Evolutionary conservation across 1,140 invertebrate species (phyloP), one percentile per base, ranked within the genome.

Genomic region (Drosophila pseudoobscura): DNA sequence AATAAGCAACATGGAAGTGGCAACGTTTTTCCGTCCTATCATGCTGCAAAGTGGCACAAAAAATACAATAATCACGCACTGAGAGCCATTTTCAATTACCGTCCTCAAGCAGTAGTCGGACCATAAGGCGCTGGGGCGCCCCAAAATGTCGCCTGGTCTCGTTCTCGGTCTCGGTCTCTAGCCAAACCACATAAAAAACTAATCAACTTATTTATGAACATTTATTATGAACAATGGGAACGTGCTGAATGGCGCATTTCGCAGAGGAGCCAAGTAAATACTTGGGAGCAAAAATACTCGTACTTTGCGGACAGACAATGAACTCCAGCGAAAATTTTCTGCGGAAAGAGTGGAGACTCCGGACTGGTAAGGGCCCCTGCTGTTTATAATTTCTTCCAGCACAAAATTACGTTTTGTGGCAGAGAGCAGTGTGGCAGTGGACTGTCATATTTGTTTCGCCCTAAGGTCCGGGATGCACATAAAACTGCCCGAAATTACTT

Each of bases 131-230:
- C 63, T 74, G 70, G 35, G 11, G 73, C 68, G 64, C 57, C 82
- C 70, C 53, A 83, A 39, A 79, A 66, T 65, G 80, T 75, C 61
- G 52, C 59, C 69, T 26, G 24, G 0, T 4, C 24, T 24, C 4
- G 24, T 4, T 24, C 24, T 24, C 24, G 24, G 24, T 24, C 24
- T 26, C 52, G 53, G 29, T 49, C 9, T 53, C 29, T 35, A 22
- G 29, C 46, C 64, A 61, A 79, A 68, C 64, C 82, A 80, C 83
- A 87, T 85, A 87, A 87, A 87, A 88, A 87, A 88, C 82, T 87
- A 87, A 87, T 87, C 83, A 87, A 87, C 82, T 87, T 87, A 87
- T 87, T 87, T 87, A 85, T 87, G 83, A 87, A 88, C 82, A 88
- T 87, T 87, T 87, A 80, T 70, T 69, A 77, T 70, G 75, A 75